These are phyloP conservation scores for Geopemphigus sp. DNA, from an alignment of 1,140 invertebrate species.

Conservation along the genomic window DNA sequence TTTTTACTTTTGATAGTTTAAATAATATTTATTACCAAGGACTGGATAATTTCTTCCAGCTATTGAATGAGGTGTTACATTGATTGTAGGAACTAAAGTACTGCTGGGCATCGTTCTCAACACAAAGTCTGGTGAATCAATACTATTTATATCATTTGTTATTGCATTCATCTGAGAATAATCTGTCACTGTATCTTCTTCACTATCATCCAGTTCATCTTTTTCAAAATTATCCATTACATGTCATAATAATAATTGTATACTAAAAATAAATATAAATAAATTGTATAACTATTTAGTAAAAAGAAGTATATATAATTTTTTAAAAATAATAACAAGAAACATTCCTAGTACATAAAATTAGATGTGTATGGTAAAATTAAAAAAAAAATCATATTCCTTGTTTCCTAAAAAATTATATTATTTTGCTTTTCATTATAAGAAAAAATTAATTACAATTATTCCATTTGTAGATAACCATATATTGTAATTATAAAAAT, in stretches of 20 bases:
- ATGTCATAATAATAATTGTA: constrained; percentile 14
- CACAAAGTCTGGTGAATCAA: constrained; percentile 53
- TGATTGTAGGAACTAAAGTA: constrained; percentile 74
- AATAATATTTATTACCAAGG: constrained; percentile 56
- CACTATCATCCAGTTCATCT: constrained; percentile 60
- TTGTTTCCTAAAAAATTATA: too few relatives aligned
- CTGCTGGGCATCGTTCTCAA: constrained; percentile 53
- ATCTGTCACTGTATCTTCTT: constrained; percentile 69
- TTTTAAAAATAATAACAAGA: too few relatives aligned
- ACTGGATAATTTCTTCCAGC: constrained; percentile 65
- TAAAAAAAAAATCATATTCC: too few relatives aligned
- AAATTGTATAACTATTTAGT: neutral
- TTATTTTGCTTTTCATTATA: too few relatives aligned
- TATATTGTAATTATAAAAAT: too few relatives aligned
- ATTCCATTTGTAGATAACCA: too few relatives aligned
- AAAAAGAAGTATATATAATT: too few relatives aligned
- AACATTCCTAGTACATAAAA: too few relatives aligned
- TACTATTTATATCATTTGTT: constrained; percentile 52
- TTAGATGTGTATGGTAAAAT: too few relatives aligned
- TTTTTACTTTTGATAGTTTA: too few relatives aligned
- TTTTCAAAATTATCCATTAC: constrained; percentile 40
- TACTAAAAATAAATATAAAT: constrained; percentile 5
- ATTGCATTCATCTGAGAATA: constrained; percentile 56
- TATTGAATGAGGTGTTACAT: constrained; percentile 81
- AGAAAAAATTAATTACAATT: too few relatives aligned